These are phyloP conservation scores for Drosophila longiperda DNA, from an alignment of 2,888 invertebrate species.

Conservation along the genomic window DNA sequence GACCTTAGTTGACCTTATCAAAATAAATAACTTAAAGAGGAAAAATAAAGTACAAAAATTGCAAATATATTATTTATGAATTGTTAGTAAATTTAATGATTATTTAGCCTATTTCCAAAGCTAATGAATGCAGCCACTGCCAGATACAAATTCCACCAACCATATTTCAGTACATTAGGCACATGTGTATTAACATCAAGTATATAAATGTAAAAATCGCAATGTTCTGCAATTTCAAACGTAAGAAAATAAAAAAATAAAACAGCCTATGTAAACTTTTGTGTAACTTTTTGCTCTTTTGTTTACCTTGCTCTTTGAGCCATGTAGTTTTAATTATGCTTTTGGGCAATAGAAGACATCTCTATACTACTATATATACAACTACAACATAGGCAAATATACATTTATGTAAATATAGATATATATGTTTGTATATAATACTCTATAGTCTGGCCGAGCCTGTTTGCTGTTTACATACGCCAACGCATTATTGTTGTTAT, in stretches of 20 bases:
- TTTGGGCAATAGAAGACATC: slow-evolving; percentile 50
- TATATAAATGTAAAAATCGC: slow-evolving; percentile 14
- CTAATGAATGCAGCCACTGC: not conserved
- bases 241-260: slow-evolving; percentile 5
- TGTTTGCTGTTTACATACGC: slow-evolving; percentile 61
- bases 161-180: not conserved
- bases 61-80: too few species aligned
- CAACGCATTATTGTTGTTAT: slow-evolving; percentile 47
- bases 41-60: too few species aligned
- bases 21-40: too few species aligned
- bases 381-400: slow-evolving; percentile 5
- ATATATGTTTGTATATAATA: slow-evolving; percentile 15
- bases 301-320: slow-evolving; percentile 41
- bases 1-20: too few species aligned
- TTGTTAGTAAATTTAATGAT: not conserved
- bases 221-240: slow-evolving; percentile 22
- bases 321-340: slow-evolving; percentile 66
- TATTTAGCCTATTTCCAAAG: not conserved
- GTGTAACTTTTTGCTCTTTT: slow-evolving; percentile 35
- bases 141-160: not conserved
- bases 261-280: slow-evolving; percentile 27
- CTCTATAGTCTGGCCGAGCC: slow-evolving; percentile 48
- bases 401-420: not conserved
- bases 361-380: slow-evolving; percentile 4
- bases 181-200: not conserved